phyloP scores from a whole-genome alignment of 64 coral and sea anemone genomes.

The Catalaphyllia jardinei region DNA sequence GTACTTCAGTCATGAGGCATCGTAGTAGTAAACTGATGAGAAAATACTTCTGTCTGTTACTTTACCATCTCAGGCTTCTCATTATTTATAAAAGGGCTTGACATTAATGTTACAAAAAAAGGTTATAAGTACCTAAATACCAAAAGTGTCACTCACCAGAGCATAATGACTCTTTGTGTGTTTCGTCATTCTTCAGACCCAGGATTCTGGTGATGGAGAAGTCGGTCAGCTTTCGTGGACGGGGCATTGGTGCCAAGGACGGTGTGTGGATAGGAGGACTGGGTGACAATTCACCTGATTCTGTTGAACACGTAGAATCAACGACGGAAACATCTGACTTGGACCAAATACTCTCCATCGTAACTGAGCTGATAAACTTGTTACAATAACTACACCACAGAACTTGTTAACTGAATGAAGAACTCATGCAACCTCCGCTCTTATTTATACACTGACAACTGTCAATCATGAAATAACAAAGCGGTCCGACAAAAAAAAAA shows the following conservation, averaged over 20 bases:
- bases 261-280: neutral
- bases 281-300: neutral
- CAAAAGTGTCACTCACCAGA: neutral
- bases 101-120: too few species aligned
- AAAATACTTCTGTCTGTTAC: too few species aligned
- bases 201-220: constrained; percentile 11
- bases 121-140: neutral
- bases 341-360: neutral
- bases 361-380: neutral
- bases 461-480: constrained; percentile 2
- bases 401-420: neutral
- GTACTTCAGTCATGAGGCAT: too few species aligned
- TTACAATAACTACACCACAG: neutral
- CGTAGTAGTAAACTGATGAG: too few species aligned
- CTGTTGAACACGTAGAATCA: neutral
- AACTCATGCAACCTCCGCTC: neutral
- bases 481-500: neutral
- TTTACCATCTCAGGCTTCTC: too few species aligned
- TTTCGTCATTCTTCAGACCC: neutral
- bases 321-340: neutral
- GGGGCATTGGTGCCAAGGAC: neutral
- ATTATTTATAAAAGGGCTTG: too few species aligned
- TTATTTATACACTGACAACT: neutral
- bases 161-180: neutral
- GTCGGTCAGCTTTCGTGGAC: neutral